Base-by-base conservation (phyloP, 2,113 vertebrate species). In the Engraulis encrasicolus region DNA sequence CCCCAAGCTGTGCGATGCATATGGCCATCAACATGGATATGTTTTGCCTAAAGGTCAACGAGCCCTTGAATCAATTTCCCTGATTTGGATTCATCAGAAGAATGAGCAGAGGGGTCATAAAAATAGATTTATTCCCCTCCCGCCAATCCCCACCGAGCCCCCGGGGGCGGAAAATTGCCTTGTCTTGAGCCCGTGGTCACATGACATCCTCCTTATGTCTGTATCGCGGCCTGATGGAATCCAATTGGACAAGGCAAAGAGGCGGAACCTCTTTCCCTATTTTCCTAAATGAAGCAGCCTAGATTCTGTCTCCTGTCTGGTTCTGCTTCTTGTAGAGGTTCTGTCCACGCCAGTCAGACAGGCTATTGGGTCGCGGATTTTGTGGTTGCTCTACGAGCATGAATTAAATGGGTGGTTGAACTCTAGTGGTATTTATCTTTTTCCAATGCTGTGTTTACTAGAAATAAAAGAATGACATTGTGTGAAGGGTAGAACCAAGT, bases 151-250 rank as follows among this genome's bases (percentile, higher is more conserved):
- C 40, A 38, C 31, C 14, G 81, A 82, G 79, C 78, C 45, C 36
- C 81, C 86, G 82, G 78, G 83, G 82, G 84, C 38, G 6, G 77
- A 81, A 52, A 83, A 84, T 81, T 80, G 61, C 54, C 71, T 3
- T 74, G 38, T 81, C 79, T 81, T 66, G 85, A 84, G 85, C 49
- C 50, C 85, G 78, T 84, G 45, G 85, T 86, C 81, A 52, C 80
- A 34, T 37, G 83, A 50, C 92, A 88, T 91, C 91, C 93, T 91
- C 66, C 92, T 90, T 87, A 85, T 77, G 6, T 71, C 54, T 81
- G 88, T 79, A 38, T 89, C 78, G 82, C 84, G 31, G 23, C 66
- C 81, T 74, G 84, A 74, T 78, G 85, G 27, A 83, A 87, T 86
- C 85, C 86, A 31, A 83, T 45, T 83, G 83, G 81, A 84, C 71